phyloP scores from a whole-genome alignment of 2,797 vertebrate species.

The Australoheros facetus region DNA sequence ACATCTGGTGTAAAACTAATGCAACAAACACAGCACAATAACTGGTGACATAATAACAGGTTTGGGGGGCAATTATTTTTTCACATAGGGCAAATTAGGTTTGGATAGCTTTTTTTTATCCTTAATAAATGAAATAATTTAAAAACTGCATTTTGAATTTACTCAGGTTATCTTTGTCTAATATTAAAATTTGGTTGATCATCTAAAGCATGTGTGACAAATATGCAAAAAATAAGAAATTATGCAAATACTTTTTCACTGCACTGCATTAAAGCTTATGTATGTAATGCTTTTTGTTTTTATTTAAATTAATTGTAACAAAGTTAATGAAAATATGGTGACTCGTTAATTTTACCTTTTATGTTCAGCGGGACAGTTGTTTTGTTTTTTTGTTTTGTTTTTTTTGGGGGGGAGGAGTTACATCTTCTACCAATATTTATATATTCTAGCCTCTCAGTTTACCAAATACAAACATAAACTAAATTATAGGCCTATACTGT shows the following conservation, averaged over 20 bases:
- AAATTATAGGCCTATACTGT: too few species aligned
- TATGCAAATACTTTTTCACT: too few species aligned
- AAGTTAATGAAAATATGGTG: background rate
- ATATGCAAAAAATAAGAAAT: background rate
- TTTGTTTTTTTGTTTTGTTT: background rate
- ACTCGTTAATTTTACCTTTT: background rate
- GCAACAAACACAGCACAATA: too few species aligned
- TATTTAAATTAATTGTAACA: background rate
- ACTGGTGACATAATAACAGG: background rate
- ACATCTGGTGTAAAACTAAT: too few species aligned
- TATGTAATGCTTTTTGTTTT: background rate
- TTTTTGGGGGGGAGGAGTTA: background rate
- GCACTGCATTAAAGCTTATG: too few species aligned
- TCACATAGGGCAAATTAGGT: background rate
- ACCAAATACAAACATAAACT: too few species aligned
- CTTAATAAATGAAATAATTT: background rate
- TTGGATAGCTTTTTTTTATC: background rate
- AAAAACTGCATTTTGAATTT: background rate
- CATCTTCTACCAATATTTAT: background rate
- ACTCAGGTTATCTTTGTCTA: background rate
- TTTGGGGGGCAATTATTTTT: background rate
- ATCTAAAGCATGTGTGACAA: background rate
- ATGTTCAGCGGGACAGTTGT: background rate
- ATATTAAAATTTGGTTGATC: background rate
- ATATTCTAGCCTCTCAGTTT: too few species aligned